Conservation (phyloP, 2,888 invertebrate species). For the Mythimna ferrago region DNA sequence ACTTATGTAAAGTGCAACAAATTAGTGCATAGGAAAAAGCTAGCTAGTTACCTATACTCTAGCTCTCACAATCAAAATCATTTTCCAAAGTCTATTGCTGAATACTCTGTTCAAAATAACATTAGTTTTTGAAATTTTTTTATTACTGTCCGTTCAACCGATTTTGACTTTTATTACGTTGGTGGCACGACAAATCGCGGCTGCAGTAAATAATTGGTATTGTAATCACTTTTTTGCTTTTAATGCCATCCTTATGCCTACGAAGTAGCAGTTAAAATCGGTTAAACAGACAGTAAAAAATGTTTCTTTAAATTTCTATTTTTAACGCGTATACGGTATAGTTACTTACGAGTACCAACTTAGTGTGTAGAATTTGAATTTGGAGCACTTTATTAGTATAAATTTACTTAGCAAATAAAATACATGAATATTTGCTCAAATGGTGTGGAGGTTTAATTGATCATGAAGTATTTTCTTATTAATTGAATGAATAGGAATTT, state of each 20-base stretch:
- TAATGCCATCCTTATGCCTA: too few species aligned
- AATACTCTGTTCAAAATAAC: too few species aligned
- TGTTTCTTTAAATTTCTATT: too few species aligned
- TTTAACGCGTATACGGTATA: neutral
- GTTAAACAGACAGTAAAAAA: too few species aligned
- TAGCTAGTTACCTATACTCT: neutral
- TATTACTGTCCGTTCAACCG: too few species aligned
- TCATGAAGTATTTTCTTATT: neutral
- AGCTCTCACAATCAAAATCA: neutral
- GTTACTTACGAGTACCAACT: neutral
- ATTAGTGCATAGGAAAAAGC: neutral
- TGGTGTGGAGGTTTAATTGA: neutral
- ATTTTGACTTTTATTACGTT: too few species aligned
- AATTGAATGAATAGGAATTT: neutral
- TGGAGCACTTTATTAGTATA: neutral
- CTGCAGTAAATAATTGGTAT: too few species aligned
- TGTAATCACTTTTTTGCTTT: too few species aligned
- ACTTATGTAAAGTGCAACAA: neutral
- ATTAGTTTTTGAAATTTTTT: too few species aligned
- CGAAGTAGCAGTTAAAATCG: too few species aligned
- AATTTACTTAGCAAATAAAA: neutral
- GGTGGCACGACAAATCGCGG: too few species aligned
- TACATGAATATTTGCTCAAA: slow-evolving; percentile 45
- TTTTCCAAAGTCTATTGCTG: too few species aligned
- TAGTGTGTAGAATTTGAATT: neutral